Evolutionary conservation across 2,888 invertebrate genomes (phyloP).

Genomic region (Stegophylla sp.): DNA sequence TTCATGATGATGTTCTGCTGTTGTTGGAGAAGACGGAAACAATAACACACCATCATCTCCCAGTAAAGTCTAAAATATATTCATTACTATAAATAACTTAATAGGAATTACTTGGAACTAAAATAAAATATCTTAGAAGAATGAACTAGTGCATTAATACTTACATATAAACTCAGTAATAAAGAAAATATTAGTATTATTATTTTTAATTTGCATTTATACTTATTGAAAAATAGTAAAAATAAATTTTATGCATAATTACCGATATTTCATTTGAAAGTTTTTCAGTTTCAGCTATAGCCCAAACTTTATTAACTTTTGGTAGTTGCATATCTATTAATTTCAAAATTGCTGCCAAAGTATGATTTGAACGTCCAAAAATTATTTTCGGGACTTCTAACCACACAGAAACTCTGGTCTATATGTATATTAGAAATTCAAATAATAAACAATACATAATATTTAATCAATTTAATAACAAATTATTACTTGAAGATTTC

Average conservation of each 20-base stretch:
- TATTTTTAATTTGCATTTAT: too few relatives aligned
- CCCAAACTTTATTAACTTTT: constrained; percentile 72
- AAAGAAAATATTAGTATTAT: too few relatives aligned
- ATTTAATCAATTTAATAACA: background rate
- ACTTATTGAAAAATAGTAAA: background rate
- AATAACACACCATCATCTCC: constrained; percentile 82
- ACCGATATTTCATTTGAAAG: constrained; percentile 72
- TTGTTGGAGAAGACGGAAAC: constrained; percentile 80
- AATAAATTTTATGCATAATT: constrained; percentile 47
- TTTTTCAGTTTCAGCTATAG: constrained; percentile 69
- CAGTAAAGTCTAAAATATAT: constrained; percentile 70
- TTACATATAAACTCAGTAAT: too few relatives aligned
- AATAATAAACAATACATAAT: background rate
- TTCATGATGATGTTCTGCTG: constrained; percentile 84
- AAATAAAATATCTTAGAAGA: constrained; percentile 14
- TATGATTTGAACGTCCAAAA: constrained; percentile 71
- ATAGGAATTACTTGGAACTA: background rate
- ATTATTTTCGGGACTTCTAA: constrained; percentile 66
- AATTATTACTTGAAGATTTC: constrained; percentile 69
- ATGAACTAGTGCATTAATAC: too few relatives aligned
- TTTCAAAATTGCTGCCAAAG: constrained; percentile 74
- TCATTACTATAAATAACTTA: background rate
- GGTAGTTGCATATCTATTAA: constrained; percentile 74
- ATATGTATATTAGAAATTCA: constrained; percentile 19
- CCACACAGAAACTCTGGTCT: constrained; percentile 62